phyloP scores from a whole-genome alignment of 1,140 invertebrate species.

The Pseudobourletiella spinata region DNA sequence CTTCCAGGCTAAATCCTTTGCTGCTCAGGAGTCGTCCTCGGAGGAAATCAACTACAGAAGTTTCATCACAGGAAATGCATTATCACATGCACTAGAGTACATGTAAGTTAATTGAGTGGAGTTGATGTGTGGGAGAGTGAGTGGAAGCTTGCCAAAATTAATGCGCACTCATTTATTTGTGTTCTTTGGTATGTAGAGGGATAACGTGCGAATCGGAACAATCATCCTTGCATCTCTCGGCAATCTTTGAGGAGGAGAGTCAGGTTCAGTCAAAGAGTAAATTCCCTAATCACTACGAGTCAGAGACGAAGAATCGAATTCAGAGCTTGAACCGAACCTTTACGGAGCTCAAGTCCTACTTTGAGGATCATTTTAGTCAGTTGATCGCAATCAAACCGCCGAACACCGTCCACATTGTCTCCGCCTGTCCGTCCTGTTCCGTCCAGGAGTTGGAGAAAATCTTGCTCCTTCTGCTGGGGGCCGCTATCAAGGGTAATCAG shows the following conservation, averaged over 20 bases:
- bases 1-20: constrained; percentile 32
- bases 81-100: constrained; percentile 30
- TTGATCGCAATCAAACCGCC: constrained; percentile 28
- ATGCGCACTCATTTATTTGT: background rate
- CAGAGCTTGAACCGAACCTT: constrained; percentile 26
- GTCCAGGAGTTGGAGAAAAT: constrained; percentile 31
- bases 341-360: constrained; percentile 26
- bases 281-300: constrained; percentile 32
- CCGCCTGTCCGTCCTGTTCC: constrained; percentile 24
- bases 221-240: constrained; percentile 31
- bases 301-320: constrained; percentile 30
- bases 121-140: too few species aligned
- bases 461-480: constrained; percentile 29
- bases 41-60: constrained; percentile 8
- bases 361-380: constrained; percentile 33
- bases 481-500: constrained; percentile 27
- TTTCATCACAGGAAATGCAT: constrained; percentile 29
- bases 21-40: constrained; percentile 13
- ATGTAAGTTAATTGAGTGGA: constrained; percentile 30
- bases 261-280: constrained; percentile 17
- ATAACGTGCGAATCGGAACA: constrained; percentile 28
- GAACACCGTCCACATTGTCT: constrained; percentile 32
- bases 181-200: constrained; percentile 14
- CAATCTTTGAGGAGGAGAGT: constrained; percentile 35
- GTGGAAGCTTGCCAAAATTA: too few species aligned